These are phyloP conservation scores for Apeira syringaria DNA, from an alignment of 2,888 invertebrate species.

Conservation along the genomic window DNA sequence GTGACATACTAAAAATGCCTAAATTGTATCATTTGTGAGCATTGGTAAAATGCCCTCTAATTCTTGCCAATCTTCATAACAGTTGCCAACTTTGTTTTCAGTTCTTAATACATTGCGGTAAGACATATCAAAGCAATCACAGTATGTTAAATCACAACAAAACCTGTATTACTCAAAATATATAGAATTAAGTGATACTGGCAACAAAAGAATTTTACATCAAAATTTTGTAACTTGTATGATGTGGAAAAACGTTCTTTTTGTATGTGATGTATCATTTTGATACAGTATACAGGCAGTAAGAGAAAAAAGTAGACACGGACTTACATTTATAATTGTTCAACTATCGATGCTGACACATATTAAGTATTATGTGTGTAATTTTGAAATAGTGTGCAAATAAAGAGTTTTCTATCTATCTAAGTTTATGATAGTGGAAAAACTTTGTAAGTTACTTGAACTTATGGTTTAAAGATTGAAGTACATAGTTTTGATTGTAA, in stretches of 20 bases:
- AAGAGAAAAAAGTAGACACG: background rate
- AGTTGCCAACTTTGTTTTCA: slow-evolving; percentile 32
- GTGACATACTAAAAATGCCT: slow-evolving; percentile 66
- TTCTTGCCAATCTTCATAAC: slow-evolving; percentile 61
- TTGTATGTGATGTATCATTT: slow-evolving; percentile 66
- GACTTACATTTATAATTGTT: background rate
- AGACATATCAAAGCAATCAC: slow-evolving; percentile 76
- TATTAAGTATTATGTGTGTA: too few relatives aligned
- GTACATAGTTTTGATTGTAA: too few relatives aligned
- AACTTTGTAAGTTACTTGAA: too few relatives aligned
- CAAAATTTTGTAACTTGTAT: slow-evolving; percentile 47
- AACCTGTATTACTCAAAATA: slow-evolving; percentile 27
- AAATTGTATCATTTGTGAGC: slow-evolving; percentile 72
- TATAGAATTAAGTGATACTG: slow-evolving; percentile 34
- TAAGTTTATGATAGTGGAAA: too few relatives aligned
- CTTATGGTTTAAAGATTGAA: too few relatives aligned
- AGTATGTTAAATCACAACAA: slow-evolving; percentile 45
- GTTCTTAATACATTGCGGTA: slow-evolving; percentile 53
- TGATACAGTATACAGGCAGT: slow-evolving; percentile 24
- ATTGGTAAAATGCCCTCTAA: slow-evolving; percentile 62
- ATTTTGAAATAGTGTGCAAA: too few relatives aligned
- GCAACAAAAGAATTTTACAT: slow-evolving; percentile 44
- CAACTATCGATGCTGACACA: too few relatives aligned
- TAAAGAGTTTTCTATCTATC: too few relatives aligned
- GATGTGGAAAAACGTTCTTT: slow-evolving; percentile 35